These are phyloP conservation scores for Zonitis immaculata DNA, from an alignment of 2,888 invertebrate species.

Conservation along the genomic window DNA sequence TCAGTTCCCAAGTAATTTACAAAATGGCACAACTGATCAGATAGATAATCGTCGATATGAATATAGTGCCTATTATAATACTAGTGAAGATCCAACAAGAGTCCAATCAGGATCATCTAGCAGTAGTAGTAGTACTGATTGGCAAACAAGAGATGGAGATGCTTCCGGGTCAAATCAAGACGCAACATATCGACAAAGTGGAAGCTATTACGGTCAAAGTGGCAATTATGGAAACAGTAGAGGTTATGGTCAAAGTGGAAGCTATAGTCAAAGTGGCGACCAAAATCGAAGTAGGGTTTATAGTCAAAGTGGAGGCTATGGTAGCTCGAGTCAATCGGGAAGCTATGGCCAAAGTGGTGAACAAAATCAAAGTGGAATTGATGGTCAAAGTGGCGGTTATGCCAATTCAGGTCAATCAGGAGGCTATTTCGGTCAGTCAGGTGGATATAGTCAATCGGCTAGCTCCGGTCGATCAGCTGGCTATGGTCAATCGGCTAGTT, in stretches of 20 bases:
- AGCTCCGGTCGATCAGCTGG: neutral
- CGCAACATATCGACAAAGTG: conserved; percentile 39
- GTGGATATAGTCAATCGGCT: conserved; percentile 2
- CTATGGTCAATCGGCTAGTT: conserved; percentile 3
- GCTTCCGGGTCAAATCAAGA: neutral
- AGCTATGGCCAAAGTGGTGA: neutral
- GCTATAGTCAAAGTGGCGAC: neutral
- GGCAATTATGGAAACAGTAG: too few species aligned
- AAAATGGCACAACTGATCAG: neutral
- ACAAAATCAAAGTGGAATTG: neutral
- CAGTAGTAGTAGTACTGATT: neutral
- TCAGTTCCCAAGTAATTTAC: neutral
- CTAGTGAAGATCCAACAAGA: neutral
- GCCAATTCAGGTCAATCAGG: neutral
- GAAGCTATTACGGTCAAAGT: conserved; percentile 29
- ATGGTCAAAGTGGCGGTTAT: conserved; percentile 10
- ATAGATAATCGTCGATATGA: conserved; percentile 4
- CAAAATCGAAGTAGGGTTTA: neutral
- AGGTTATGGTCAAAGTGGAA: neutral
- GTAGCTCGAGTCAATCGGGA: neutral
- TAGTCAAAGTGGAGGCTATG: neutral
- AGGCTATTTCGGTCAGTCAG: conserved; percentile 4
- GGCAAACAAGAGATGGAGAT: neutral
- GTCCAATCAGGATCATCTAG: neutral
- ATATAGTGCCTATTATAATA: conserved; percentile 30